A percentile compares a stretch with the other conserved stretches of the same genome.
Evolutionary conservation across 1,140 invertebrate species (phyloP).

Genomic region (Mactra quadrangularis): DNA sequence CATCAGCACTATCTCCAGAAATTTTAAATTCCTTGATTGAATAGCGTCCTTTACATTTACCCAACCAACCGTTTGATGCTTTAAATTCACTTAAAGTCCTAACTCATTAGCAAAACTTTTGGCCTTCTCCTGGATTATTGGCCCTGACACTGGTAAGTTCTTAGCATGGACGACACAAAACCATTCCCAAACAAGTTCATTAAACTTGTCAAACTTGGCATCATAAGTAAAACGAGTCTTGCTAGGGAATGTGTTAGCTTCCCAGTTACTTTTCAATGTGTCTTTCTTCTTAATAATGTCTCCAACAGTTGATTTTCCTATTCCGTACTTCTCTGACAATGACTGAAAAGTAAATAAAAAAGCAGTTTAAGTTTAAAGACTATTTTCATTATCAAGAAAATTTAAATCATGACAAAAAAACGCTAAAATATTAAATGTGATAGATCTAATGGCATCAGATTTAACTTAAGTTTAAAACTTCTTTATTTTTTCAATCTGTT

Average conservation of each 20-base stretch:
- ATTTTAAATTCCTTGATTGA: slow-evolving; percentile 54
- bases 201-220: slow-evolving; percentile 19
- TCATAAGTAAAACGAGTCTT: background rate
- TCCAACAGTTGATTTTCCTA: slow-evolving; percentile 19
- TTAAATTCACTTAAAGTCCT: slow-evolving; percentile 75
- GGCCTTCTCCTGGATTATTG: slow-evolving; percentile 59
- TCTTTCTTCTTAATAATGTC: slow-evolving; percentile 43
- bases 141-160: slow-evolving; percentile 51
- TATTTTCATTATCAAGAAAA: no score
- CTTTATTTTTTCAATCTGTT: no score
- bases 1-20: slow-evolving; percentile 50
- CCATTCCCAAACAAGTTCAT: slow-evolving; percentile 55
- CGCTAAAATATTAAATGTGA: no score
- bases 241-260: slow-evolving; percentile 8
- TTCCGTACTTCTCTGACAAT: slow-evolving; percentile 6
- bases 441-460: no score
- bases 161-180: slow-evolving; percentile 38
- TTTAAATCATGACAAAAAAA: no score
- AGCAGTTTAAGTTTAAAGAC: no score
- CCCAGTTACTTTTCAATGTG: slow-evolving; percentile 9
- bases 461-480: no score
- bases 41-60: slow-evolving; percentile 70
- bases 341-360: slow-evolving; percentile 4
- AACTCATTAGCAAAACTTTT: slow-evolving; percentile 64
- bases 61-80: slow-evolving; percentile 79